These are phyloP conservation scores for Callosobruchus maculatus DNA, from an alignment of 2,888 invertebrate species.

Conservation along the genomic window DNA sequence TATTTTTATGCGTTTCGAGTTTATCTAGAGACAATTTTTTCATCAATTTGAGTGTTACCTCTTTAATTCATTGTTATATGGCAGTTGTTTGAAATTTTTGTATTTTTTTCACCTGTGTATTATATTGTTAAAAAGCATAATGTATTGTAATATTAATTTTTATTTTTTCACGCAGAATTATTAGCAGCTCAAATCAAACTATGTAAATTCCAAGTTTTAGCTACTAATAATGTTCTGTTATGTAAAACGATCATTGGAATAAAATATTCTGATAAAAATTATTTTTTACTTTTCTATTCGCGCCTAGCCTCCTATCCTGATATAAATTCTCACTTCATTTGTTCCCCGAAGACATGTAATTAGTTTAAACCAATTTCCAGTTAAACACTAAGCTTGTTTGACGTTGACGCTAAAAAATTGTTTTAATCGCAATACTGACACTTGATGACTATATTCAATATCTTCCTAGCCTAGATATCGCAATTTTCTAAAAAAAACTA, in stretches of 20 bases:
- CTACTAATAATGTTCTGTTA: constrained; percentile 30
- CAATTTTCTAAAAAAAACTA: too few relatives aligned
- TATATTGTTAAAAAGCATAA: constrained; percentile 27
- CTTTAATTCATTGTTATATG: constrained; percentile 17
- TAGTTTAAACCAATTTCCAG: too few relatives aligned
- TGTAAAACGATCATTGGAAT: constrained; percentile 23
- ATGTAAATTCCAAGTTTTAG: constrained; percentile 20
- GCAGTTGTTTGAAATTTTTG: constrained; percentile 29
- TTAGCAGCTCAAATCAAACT: constrained; percentile 18
- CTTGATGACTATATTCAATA: too few relatives aligned
- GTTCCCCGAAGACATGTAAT: too few relatives aligned
- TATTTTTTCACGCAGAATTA: constrained; percentile 19
- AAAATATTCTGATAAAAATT: constrained; percentile 15
- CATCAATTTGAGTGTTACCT: constrained; percentile 19
- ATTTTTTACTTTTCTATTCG: not conserved
- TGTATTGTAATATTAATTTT: constrained; percentile 9
- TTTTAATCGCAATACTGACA: too few relatives aligned
- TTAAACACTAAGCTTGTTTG: too few relatives aligned
- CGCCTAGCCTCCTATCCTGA: too few relatives aligned
- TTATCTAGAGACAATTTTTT: constrained; percentile 3
- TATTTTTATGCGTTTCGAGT: constrained; percentile 5
- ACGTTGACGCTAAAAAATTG: too few relatives aligned
- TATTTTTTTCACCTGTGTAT: constrained; percentile 27
- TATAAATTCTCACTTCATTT: too few relatives aligned
- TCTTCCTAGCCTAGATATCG: too few relatives aligned